Conservation (phyloP, 23 tunicate species). For the Ciona savignyi region DNA sequence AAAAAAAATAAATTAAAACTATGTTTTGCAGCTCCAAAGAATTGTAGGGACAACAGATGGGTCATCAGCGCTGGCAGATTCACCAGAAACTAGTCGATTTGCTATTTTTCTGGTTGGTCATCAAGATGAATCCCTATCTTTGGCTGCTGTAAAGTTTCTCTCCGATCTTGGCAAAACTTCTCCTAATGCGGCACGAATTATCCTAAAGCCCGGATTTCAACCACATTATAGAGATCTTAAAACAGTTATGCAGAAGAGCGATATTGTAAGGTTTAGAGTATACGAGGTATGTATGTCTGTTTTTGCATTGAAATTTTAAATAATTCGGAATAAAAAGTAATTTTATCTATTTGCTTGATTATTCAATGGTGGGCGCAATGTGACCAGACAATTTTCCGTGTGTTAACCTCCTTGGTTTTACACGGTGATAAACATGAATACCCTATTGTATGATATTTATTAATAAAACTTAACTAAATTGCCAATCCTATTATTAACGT, state of each 20-base stretch:
- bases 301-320: not conserved
- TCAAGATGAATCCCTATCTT: conserved; percentile 34
- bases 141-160: conserved; percentile 43
- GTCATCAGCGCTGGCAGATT: conserved; percentile 33
- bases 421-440: no score
- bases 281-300: conserved; percentile 37
- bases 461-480: no score
- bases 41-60: conserved; percentile 30
- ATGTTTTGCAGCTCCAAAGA: conserved; percentile 13
- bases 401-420: no score
- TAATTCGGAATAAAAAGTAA: not conserved
- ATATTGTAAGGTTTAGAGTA: conserved; percentile 63
- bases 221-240: conserved; percentile 11
- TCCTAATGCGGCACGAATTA: conserved; percentile 15
- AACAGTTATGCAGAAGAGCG: conserved; percentile 40
- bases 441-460: no score
- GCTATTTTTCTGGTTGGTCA: conserved; percentile 43
- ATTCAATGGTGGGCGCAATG: no score
- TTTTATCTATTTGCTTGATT: no score
- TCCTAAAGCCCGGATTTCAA: conserved; percentile 3
- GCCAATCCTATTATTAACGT: no score
- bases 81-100: conserved; percentile 26
- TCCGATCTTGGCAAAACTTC: conserved; percentile 47
- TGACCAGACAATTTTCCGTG: no score
- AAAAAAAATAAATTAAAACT: not conserved